These are phyloP conservation scores for Smittia aterrima DNA, from an alignment of 2,888 invertebrate species.

Conservation along the genomic window DNA sequence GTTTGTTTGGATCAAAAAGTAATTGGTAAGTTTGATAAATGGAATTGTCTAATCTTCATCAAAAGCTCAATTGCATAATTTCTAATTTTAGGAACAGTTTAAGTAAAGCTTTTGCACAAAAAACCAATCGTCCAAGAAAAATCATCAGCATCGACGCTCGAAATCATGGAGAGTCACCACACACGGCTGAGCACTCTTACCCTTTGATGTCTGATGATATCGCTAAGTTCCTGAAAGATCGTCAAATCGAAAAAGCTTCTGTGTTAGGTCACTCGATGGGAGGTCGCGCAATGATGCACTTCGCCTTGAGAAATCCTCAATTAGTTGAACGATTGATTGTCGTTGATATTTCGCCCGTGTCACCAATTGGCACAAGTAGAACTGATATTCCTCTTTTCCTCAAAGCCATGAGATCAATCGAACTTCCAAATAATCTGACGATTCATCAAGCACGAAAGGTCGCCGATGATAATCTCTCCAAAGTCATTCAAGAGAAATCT, in stretches of 20 bases:
- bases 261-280: slow-evolving; percentile 95
- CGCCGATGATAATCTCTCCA: slow-evolving; percentile 64
- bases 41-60: background rate
- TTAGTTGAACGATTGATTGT: slow-evolving; percentile 66
- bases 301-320: slow-evolving; percentile 69
- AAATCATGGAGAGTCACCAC: slow-evolving; percentile 94
- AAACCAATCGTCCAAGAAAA: slow-evolving; percentile 62
- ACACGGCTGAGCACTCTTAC: slow-evolving; percentile 71
- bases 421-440: slow-evolving; percentile 61
- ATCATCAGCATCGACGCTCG: slow-evolving; percentile 72
- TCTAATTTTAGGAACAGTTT: slow-evolving; percentile 54
- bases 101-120: slow-evolving; percentile 58
- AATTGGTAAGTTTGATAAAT: slow-evolving; percentile 68
- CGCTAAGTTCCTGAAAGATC: slow-evolving; percentile 61
- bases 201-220: slow-evolving; percentile 73
- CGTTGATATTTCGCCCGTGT: slow-evolving; percentile 71
- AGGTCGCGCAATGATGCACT: slow-evolving; percentile 84
- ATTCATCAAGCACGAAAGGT: slow-evolving; percentile 68
- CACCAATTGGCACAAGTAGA: slow-evolving; percentile 63
- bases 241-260: slow-evolving; percentile 63
- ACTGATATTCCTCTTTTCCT: slow-evolving; percentile 57
- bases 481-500: slow-evolving; percentile 59
- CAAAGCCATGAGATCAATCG: slow-evolving; percentile 63
- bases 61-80: slow-evolving; percentile 6
- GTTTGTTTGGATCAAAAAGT: slow-evolving; percentile 79